phyloP scores from a whole-genome alignment of 1,140 invertebrate genomes.

The Tetramorium parvispinum region DNA sequence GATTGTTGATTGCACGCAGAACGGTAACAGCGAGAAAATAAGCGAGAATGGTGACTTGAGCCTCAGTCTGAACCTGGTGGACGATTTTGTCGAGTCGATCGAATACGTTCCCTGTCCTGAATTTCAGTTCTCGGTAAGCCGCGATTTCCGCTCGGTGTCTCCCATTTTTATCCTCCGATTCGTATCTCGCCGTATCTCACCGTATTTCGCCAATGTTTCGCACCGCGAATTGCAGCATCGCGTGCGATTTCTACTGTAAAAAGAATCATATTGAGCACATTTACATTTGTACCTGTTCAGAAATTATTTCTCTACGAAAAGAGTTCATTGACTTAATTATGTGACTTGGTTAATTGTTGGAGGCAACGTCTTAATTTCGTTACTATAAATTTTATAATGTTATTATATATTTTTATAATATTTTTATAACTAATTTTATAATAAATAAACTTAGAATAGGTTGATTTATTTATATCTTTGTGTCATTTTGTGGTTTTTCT shows the following conservation, averaged over 20 bases:
- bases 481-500: not conserved
- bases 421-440: not conserved
- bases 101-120: conserved; percentile 79
- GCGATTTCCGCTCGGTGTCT: not conserved
- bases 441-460: not conserved
- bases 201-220: not conserved
- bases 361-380: not conserved
- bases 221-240: not conserved
- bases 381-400: no score
- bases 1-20: conserved; percentile 74
- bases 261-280: not conserved
- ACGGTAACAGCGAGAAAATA: conserved; percentile 77
- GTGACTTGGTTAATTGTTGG: not conserved
- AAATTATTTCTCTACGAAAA: not conserved
- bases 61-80: conserved; percentile 75
- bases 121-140: conserved; percentile 82
- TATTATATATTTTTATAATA: not conserved
- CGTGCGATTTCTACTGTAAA: not conserved
- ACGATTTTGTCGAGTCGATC: conserved; percentile 73
- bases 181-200: not conserved
- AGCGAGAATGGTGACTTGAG: conserved; percentile 76
- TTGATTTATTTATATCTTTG: not conserved
- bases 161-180: not conserved
- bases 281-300: not conserved
- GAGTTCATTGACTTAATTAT: not conserved